Evolutionary conservation across 2,113 vertebrate genomes (phyloP).

Genomic region (Toxostoma redivivum): DNA sequence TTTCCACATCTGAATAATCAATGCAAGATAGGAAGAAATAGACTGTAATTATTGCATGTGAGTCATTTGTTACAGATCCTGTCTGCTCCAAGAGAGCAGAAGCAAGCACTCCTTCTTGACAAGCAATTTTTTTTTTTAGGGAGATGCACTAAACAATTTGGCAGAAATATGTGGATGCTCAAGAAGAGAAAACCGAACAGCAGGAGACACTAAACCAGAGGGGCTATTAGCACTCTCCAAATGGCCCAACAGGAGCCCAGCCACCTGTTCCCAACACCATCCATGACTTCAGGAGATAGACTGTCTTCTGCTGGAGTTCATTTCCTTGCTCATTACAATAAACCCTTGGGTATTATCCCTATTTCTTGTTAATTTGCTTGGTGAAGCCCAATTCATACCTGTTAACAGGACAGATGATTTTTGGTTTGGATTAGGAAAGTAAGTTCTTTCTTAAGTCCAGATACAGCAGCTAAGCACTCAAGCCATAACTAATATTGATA

Average conservation of each 20-base stretch:
- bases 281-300: background rate
- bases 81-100: background rate
- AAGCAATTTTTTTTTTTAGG: background rate
- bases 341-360: background rate
- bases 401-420: background rate
- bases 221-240: background rate
- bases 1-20: constrained; percentile 41
- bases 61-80: constrained; percentile 41
- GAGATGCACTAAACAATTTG: background rate
- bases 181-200: background rate
- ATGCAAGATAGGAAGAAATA: constrained; percentile 26
- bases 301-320: background rate
- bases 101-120: background rate
- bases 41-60: constrained; percentile 29
- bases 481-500: background rate
- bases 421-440: background rate
- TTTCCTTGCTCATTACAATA: background rate
- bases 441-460: background rate
- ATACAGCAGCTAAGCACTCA: background rate
- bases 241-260: background rate
- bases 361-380: background rate
- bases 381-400: background rate
- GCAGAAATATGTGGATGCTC: background rate
- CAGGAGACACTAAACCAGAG: background rate
- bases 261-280: background rate